phyloP scores from a whole-genome alignment of 2,888 invertebrate genomes.

The Callimorpha dominula region DNA sequence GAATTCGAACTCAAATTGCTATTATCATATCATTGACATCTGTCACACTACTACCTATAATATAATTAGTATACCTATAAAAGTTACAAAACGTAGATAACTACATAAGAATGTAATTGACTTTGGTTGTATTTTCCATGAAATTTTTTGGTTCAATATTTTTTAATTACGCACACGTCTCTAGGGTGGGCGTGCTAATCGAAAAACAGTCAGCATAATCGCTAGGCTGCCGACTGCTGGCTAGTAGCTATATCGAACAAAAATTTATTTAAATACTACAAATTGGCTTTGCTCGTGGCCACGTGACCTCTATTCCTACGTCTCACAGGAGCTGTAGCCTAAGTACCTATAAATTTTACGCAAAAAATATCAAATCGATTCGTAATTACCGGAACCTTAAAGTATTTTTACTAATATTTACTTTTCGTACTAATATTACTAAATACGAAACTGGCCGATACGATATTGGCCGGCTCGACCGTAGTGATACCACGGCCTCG shows the following conservation, averaged over 20 bases:
- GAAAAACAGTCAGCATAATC: conserved; percentile 10
- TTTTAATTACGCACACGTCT: conserved; percentile 7
- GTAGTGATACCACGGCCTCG: no score
- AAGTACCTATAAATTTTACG: background rate
- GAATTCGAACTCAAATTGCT: no score
- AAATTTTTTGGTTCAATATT: conserved; percentile 15
- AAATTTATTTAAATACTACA: background rate
- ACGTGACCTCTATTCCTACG: background rate
- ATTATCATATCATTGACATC: no score
- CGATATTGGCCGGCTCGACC: no score
- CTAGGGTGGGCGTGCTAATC: conserved; percentile 2
- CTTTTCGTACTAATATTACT: no score
- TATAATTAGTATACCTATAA: background rate
- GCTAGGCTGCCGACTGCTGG: background rate
- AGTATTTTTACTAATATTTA: no score
- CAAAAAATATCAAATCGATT: background rate
- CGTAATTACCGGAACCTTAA: no score
- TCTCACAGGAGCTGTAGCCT: background rate
- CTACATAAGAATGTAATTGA: conserved; percentile 1
- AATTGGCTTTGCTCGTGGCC: background rate
- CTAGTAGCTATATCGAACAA: background rate
- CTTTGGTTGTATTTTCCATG: background rate
- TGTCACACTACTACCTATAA: background rate
- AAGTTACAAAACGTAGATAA: no score
- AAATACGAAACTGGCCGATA: no score